Conservation (phyloP, 1,140 invertebrate species). For the Temnothorax curvispinosus region DNA sequence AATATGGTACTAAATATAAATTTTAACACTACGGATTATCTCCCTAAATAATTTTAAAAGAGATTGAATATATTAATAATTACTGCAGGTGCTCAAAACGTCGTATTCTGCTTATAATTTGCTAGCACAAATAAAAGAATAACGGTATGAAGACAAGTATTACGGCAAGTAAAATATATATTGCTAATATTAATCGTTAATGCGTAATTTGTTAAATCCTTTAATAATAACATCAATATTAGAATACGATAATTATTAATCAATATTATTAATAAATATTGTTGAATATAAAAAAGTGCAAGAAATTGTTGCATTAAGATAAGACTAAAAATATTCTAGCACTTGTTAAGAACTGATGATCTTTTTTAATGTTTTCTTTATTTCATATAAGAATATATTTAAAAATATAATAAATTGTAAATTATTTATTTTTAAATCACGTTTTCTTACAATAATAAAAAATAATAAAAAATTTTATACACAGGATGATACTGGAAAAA, state of each 20-base stretch:
- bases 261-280: no score
- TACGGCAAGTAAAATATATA: neutral
- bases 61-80: neutral
- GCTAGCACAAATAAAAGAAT: neutral
- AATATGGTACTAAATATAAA: neutral
- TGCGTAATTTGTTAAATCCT: neutral
- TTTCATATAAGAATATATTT: neutral
- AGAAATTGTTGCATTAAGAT: neutral
- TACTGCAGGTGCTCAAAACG: neutral
- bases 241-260: no score
- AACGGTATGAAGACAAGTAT: neutral
- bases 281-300: neutral
- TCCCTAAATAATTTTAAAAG: neutral
- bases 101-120: slow-evolving; percentile 62
- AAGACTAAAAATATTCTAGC: neutral
- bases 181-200: neutral
- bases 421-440: neutral
- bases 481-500: neutral
- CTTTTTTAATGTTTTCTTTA: slow-evolving; percentile 1
- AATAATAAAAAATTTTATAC: neutral
- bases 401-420: neutral
- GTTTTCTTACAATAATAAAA: neutral
- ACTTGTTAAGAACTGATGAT: neutral
- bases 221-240: neutral
- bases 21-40: neutral